phyloP scores from a whole-genome alignment of 2,888 invertebrate genomes.

The Gasteruption jaculator region DNA sequence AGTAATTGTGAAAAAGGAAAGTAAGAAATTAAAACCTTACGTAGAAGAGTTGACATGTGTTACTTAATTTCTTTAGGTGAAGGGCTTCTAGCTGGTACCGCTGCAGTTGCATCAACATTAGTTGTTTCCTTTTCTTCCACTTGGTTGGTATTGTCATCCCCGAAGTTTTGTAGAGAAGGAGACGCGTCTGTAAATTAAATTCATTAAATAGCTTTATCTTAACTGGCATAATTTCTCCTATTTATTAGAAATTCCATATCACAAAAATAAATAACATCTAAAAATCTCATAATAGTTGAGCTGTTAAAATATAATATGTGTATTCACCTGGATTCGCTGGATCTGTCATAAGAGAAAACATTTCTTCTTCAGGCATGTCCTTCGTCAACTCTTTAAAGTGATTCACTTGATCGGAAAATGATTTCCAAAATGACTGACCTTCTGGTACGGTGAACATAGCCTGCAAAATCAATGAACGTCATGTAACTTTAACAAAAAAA shows the following conservation, averaged over 20 bases:
- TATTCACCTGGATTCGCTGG: conserved; percentile 54
- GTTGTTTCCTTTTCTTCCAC: conserved; percentile 18
- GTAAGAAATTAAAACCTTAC: conserved; percentile 21
- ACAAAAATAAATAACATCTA: background rate
- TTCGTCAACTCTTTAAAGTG: conserved; percentile 66
- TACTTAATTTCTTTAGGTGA: conserved; percentile 36
- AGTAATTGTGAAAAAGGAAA: conserved; percentile 26
- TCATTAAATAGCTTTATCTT: conserved; percentile 13
- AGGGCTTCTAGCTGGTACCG: conserved; percentile 31
- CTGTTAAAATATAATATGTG: background rate
- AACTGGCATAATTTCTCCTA: conserved; percentile 1
- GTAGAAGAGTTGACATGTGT: conserved; percentile 29
- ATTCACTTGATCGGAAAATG: conserved; percentile 64
- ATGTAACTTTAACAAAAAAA: background rate
- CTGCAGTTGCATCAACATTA: conserved; percentile 23
- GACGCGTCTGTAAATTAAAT: conserved; percentile 20
- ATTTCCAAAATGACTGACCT: conserved; percentile 67
- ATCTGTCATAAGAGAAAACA: conserved; percentile 61
- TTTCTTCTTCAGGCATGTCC: conserved; percentile 58
- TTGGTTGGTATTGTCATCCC: conserved; percentile 27
- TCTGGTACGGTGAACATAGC: conserved; percentile 61
- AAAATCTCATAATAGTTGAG: background rate
- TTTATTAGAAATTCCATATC: background rate
- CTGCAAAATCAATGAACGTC: conserved; percentile 41
- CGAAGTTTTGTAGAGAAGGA: no score